A percentile compares a stretch with the other conserved stretches of the same genome.
Evolutionary conservation across 1,140 invertebrate species (phyloP).

Genomic region (Trichomalopsis sarcophagae): DNA sequence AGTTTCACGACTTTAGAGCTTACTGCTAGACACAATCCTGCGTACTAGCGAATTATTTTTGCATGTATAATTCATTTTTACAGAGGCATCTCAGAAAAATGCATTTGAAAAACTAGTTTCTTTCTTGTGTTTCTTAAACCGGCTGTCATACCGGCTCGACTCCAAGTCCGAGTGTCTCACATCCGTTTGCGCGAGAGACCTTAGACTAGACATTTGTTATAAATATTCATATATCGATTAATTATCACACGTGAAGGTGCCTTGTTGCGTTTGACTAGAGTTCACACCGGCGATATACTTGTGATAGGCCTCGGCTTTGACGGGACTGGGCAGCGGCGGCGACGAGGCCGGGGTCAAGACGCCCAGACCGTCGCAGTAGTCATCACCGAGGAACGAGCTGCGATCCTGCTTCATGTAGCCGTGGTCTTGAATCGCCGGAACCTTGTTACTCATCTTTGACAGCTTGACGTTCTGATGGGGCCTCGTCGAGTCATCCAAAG

Average conservation of each 20-base stretch:
- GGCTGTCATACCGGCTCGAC: conserved; percentile 16
- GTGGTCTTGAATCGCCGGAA: conserved; percentile 67
- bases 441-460: conserved; percentile 60
- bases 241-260: conserved; percentile 25
- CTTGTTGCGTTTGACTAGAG: conserved; percentile 52
- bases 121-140: neutral
- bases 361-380: conserved; percentile 63
- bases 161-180: neutral
- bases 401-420: conserved; percentile 64
- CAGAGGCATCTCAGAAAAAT: conserved; percentile 19
- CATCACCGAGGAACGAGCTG: neutral
- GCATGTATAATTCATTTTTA: conserved; percentile 30
- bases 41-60: conserved; percentile 5
- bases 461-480: conserved; percentile 52
- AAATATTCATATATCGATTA: conserved; percentile 18
- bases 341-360: conserved; percentile 76
- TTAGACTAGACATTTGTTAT: neutral
- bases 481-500: neutral
- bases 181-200: neutral
- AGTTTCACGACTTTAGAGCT: neutral
- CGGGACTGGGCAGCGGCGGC: conserved; percentile 57
- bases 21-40: conserved; percentile 2
- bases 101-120: conserved; percentile 19
- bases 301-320: conserved; percentile 35
- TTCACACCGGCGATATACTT: conserved; percentile 57